Base-by-base conservation (phyloP, 2,888 invertebrate species). In the Antheraea assamensis region DNA sequence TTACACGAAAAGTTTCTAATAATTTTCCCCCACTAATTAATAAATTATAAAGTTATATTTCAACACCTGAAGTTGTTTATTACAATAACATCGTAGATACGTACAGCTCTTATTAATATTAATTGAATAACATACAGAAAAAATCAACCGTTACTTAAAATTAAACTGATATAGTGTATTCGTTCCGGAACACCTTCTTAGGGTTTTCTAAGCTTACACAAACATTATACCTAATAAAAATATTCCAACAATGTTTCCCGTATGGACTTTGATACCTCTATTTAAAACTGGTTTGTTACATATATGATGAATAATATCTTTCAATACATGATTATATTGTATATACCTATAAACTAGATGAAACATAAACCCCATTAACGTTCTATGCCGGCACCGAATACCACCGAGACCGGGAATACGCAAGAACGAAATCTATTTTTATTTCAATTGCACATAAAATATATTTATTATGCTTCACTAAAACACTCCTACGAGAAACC, bases 361-460 rank as follows among this genome's bases (percentile, higher is more conserved):
- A 79, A 78, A 78, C 75, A 76, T 78, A 76, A 75, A 76, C 76
- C 68, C 42, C 64, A 70, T 71, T 76, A 78, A 76, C 75, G 76
- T 76, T 76, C 64, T 71, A 72, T 75, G 75, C 75, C 78, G 55
- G 72, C 71, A 77, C 74, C 75, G 73, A 75, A 78, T 77, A 77
- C 72, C 74, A 73, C 68, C 31, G 76, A 73, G 74, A 74, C 76
- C 77, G 77, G 77, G 78, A 81, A 75, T 78, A 79, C 82, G 82
- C 81, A 82, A 85, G 77, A 81, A 83, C 83, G 84, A 80, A n/a
- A 79, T 88, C 91, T 92, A 92, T 92, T 92, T 91, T 80, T 73
- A 90, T 89, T 88, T 86, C 87, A 88, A 90, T 90, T 91, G 89
- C 90, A 91, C 90, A 90, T 91, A 85, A 91, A 92, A 90, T 87